Conservation (phyloP, 2,888 invertebrate genomes). For the Pecten maximus region DNA sequence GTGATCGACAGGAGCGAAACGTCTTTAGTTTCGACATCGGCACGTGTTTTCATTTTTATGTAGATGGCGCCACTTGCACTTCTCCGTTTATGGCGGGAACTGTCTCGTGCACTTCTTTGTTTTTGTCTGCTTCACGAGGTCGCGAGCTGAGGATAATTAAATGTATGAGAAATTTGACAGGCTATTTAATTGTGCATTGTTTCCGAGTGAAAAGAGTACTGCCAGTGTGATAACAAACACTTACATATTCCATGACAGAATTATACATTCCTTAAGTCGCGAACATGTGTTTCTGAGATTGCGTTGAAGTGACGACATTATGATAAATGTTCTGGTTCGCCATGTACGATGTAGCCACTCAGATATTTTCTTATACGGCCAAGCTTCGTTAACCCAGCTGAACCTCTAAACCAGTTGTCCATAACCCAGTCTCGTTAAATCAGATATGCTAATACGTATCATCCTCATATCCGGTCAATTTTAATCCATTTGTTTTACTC, state of each 20-base stretch:
- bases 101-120: constrained; percentile 33
- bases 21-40: not conserved
- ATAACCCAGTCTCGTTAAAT: too few relatives aligned
- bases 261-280: not conserved
- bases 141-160: not conserved
- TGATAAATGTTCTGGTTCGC: not conserved
- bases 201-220: not conserved
- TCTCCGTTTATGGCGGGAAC: constrained; percentile 32
- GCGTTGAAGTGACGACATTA: not conserved
- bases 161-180: constrained; percentile 23
- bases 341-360: not conserved
- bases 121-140: constrained; percentile 20
- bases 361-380: not conserved
- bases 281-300: not conserved
- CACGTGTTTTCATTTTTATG: constrained; percentile 30
- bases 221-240: not conserved
- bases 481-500: too few relatives aligned
- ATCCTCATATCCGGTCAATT: not conserved
- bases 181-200: not conserved
- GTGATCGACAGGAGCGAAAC: not conserved
- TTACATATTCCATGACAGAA: not conserved
- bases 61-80: constrained; percentile 33
- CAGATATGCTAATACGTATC: too few relatives aligned
- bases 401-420: too few relatives aligned
- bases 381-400: too few relatives aligned